These are phyloP conservation scores for Myripristis murdjan DNA, from an alignment of 2,797 vertebrate genomes.

Conservation along the genomic window DNA sequence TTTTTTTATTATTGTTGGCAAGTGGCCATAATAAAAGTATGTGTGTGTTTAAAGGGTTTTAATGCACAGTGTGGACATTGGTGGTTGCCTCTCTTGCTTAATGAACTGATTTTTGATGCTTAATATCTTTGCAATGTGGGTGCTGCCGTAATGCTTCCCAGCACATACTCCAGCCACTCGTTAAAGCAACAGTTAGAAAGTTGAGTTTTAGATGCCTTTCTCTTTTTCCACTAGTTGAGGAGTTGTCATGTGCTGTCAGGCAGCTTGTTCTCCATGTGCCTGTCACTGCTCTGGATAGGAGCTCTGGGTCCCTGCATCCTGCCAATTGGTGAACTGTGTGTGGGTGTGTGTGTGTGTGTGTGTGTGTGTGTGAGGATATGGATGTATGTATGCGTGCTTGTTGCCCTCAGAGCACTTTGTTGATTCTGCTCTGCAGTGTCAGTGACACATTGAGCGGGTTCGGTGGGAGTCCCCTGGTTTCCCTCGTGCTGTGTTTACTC, in stretches of 20 bases:
- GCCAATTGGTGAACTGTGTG: conserved; percentile 75
- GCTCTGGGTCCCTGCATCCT: conserved; percentile 78
- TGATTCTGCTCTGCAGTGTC: conserved; percentile 79
- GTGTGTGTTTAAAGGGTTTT: no score
- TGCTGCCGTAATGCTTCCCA: conserved; percentile 42
- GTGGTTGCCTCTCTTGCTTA: no score
- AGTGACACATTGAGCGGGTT: conserved; percentile 82
- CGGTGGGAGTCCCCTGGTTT: conserved; percentile 81
- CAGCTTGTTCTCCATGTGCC: conserved; percentile 79
- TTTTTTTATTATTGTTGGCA: no score
- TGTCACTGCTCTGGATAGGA: conserved; percentile 77
- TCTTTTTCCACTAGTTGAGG: conserved; percentile 67
- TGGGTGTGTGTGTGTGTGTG: conserved; percentile 46
- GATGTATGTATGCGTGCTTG: conserved; percentile 53
- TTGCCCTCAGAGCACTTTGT: conserved; percentile 83
- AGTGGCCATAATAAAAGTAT: no score
- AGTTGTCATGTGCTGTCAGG: conserved; percentile 81
- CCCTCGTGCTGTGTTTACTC: conserved; percentile 83
- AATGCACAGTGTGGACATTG: no score
- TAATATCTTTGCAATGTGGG: conserved; percentile 34
- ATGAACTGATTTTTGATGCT: conserved; percentile 25
- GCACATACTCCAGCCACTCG: conserved; percentile 49
- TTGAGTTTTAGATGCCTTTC: conserved; percentile 57
- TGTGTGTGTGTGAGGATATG: conserved; percentile 61
- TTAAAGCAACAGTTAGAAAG: conserved; percentile 57